A percentile compares a stretch with the other conserved stretches of the same genome.
These are phyloP conservation scores for Dryobates pubescens DNA, from an alignment of 2,797 vertebrate species.

Conservation along the genomic window DNA sequence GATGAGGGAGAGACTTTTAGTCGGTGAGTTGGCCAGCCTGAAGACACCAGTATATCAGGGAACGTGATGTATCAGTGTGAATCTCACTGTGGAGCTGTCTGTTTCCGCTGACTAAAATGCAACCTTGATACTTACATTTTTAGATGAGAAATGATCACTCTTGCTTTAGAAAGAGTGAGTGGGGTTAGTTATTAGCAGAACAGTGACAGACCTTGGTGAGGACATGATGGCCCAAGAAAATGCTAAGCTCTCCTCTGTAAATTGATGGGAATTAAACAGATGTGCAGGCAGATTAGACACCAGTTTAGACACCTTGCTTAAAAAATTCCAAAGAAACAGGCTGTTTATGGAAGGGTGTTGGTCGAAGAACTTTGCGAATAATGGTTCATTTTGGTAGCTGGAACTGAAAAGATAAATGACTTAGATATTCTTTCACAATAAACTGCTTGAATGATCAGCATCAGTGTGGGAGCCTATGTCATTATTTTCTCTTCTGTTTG, in stretches of 20 bases:
- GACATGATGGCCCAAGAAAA: background rate
- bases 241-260: background rate
- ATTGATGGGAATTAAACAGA: background rate
- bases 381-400: background rate
- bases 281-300: background rate
- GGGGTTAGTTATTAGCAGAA: background rate
- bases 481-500: background rate
- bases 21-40: fast-evolving
- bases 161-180: background rate
- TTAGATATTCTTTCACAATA: background rate
- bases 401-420: background rate
- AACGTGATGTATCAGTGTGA: background rate
- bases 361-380: background rate
- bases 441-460: background rate
- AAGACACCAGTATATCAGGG: background rate
- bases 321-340: background rate
- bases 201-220: background rate
- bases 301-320: background rate
- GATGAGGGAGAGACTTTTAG: background rate
- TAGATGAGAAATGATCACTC: background rate
- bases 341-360: background rate
- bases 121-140: background rate
- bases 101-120: background rate
- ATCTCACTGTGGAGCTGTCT: background rate
- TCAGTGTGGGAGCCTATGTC: background rate